Evolutionary conservation across 2,888 invertebrate genomes (phyloP), one percentile per base, ranked within the genome.

Genomic region (Andrena flavipes): DNA sequence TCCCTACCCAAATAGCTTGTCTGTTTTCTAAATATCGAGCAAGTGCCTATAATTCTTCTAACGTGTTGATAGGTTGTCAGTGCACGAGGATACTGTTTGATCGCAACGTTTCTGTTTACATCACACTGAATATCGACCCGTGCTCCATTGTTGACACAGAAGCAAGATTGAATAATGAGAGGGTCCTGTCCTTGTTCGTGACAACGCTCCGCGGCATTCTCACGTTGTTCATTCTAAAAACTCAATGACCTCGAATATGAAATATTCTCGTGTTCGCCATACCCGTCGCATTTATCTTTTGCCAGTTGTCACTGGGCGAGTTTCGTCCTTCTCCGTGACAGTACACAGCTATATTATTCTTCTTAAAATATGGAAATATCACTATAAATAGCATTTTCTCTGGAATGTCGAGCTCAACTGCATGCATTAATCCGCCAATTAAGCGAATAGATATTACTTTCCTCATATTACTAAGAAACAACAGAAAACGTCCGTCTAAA

Each of bases 121-220:
- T 59, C 26, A 13, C 29, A 2, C 42, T 26, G 26, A 59, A 70
- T 42, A 56, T 48, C 59, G 59, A 70, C 42, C 42, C n/a, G 42
- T n/a, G 20, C 35, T 69, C 56, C n/a, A 69, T 35, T 54, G 42
- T 69, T 54, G 68, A 23, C 35, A 23, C 8, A 59, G 69, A 20
- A 56, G 42, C 69, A 68, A 70, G 29, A 20, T 13, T 26, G 59
- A 1, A 20, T 70, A 70, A 59, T 42, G 69, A 26, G 69, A 59
- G 69, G 69, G 69, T n/a, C n/a, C 16, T 48, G 59, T 70, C 20
- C 69, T 42, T 70, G 42, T 70, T 69, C 59, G 69, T 69, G 69
- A 59, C 69, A 59, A 59, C 13, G 42, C 29, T 48, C 48, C 59
- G 59, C 35, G 20, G 48, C 59, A 48, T 70, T 42, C 59, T 70